Base-by-base conservation (phyloP, 2,113 vertebrate genomes). In the Lepus americanus region DNA sequence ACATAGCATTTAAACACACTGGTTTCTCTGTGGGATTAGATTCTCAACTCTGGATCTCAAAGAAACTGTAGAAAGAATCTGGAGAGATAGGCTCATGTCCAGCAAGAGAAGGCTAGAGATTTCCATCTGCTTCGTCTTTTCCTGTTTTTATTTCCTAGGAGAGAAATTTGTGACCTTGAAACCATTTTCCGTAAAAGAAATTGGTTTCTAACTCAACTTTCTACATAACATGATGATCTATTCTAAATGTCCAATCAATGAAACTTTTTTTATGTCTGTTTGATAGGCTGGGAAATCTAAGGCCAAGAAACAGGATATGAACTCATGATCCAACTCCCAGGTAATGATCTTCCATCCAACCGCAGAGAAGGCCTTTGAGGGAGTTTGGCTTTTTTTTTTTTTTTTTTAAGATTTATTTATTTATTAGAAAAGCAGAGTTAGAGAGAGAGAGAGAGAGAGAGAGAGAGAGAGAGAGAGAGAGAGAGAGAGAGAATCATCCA, bases 131-230 rank as follows among this genome's bases (percentile, higher is more conserved):
- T 83, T 53, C n/a, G 61, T 12, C 27, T 77, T 49, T 59, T 53
- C 51, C n/a, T 33, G 39, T 83, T 61, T 22, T 36, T 67, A 0
- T 89, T 89, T 81, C 36, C 44, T 63, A 2, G 36, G 66, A 63
- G 44, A 94, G 63, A 39, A 76, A 63, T 44, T 76, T 83, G 36
- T 12, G 64, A 78, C 22, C 55, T 49, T 77, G 51, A 70, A 73
- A 27, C 83, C 64, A 67, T 25, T 83, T 90, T 49, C 64, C 87
- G 77, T 67, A 87, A 39, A 89, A 92, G 64, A 95, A 90, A 90
- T 2, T 78, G 69, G 31, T 20, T 87, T 78, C 69, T 25, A n/a
- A 76, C 27, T 63, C 49, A 70, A 36, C 67, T 90, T 92, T 82
- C 69, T 95, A 87, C 83, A 83, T 78, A 85, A 36, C 69, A 63